Evolutionary conservation across 1,140 invertebrate species (phyloP), one percentile per base, ranked within the genome.

Genomic region (Drosophila dunni): DNA sequence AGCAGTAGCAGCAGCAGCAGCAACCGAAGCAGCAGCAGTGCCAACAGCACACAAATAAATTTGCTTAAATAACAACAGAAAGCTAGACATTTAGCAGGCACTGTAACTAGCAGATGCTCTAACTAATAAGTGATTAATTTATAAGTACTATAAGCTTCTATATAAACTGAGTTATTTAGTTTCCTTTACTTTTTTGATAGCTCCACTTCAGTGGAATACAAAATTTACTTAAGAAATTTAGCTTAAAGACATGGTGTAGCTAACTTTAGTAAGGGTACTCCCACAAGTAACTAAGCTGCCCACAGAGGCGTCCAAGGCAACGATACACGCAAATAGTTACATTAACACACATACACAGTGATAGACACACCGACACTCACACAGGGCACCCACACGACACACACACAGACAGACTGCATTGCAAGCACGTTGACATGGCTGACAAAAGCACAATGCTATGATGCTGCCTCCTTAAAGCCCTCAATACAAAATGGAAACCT

Each of bases 371-470:
- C 61, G 7, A 15, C 17, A 15, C n/a, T 13, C 13, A 61, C 34
- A 56, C 56, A 44, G 44, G 17, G 17, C 36, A 46, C 9, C 40
- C 33, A 62, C 24, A 58, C 24, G 17, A 17, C 44, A 45, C 29
- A 56, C 7, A 67, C 38, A 42, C 36, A 53, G 20, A 15, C 48
- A 50, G 24, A 56, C 17, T 56, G 45, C 44, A 38, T 56, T 56
- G 60, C 64, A 29, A 73, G 62, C 53, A 60, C 65, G 51, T 69
- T 70, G 70, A 72, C 60, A 86, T 50, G 69, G 13, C 62, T 68
- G 70, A 81, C 82, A 76, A 84, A 81, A 79, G 66, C 71, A 79
- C 75, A 86, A 64, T 46, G 72, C 44, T 63, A n/a, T 48, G 64
- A 51, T 9, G 56, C 54, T 54, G 62, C 38, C 53, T 34, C 13